phyloP scores from a whole-genome alignment of 2,113 vertebrate genomes.

The Cairina moschata region DNA sequence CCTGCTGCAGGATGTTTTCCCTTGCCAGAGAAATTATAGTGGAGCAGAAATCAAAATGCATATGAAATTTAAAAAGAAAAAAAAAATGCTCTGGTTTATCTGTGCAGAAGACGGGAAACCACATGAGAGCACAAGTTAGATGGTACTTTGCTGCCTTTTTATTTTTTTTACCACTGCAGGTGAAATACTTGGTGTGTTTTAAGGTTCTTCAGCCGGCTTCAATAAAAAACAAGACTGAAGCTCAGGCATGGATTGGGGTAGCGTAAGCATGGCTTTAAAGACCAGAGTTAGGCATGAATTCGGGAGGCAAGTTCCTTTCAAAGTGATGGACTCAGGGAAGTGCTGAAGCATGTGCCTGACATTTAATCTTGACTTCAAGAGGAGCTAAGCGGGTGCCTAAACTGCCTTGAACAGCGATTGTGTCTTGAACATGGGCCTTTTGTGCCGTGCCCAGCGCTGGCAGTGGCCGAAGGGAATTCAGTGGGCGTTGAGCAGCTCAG shows the following conservation, averaged over 20 bases:
- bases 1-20: not conserved
- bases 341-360: not conserved
- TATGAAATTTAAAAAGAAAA: not conserved
- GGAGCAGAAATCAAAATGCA: constrained; percentile 40
- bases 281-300: not conserved
- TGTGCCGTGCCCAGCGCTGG: not conserved
- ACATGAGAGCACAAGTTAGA: not conserved
- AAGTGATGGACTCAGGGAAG: not conserved
- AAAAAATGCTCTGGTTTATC: not conserved
- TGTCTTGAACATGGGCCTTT: not conserved
- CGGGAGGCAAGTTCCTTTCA: not conserved
- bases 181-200: not conserved
- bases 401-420: not conserved
- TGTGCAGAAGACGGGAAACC: not conserved
- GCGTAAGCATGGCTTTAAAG: not conserved
- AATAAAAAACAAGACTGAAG: not conserved
- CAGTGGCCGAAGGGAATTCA: not conserved
- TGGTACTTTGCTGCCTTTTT: not conserved
- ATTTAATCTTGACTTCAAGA: constrained; percentile 5
- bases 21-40: constrained; percentile 14
- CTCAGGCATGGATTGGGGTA: not conserved
- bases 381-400: not conserved
- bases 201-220: not conserved
- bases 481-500: not conserved
- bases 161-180: not conserved